A percentile compares a stretch with the other conserved stretches of the same genome.
These are phyloP conservation scores for Micronisus gabar DNA, from an alignment of 2,113 vertebrate genomes.

Conservation along the genomic window DNA sequence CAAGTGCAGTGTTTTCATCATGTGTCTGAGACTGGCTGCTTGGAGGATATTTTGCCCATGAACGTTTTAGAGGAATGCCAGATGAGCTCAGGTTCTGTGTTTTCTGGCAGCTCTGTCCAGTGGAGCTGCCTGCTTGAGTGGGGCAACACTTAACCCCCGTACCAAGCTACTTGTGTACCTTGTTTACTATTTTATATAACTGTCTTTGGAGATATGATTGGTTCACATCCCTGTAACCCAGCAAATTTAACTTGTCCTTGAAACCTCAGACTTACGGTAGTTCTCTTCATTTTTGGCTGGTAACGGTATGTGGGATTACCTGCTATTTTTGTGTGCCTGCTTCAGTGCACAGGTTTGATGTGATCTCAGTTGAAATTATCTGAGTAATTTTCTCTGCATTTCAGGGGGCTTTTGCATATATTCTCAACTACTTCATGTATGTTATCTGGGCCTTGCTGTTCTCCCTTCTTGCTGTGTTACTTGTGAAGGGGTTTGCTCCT, in stretches of 20 bases:
- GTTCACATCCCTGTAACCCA: neutral
- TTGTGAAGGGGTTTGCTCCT: conserved; percentile 91
- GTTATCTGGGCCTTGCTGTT: conserved; percentile 90
- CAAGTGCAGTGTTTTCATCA: neutral
- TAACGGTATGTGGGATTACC: neutral
- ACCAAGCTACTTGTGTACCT: neutral
- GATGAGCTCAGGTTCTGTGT: neutral
- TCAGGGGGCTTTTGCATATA: conserved; percentile 86
- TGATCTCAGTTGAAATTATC: neutral
- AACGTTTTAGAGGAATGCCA: neutral
- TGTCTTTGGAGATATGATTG: neutral
- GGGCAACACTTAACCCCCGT: neutral
- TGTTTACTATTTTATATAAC: neutral
- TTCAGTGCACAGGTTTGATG: neutral
- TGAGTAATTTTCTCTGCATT: neutral
- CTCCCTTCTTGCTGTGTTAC: conserved; percentile 87
- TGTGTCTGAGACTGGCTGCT: neutral
- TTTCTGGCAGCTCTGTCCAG: neutral
- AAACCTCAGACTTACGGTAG: neutral
- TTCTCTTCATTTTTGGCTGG: neutral
- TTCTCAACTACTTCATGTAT: conserved; percentile 91
- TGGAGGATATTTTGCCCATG: neutral
- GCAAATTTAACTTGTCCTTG: neutral
- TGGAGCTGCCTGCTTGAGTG: neutral
- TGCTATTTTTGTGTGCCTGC: neutral